These are phyloP conservation scores for Ornithoptera alexandrae DNA, from an alignment of 2,888 invertebrate genomes.

Conservation along the genomic window DNA sequence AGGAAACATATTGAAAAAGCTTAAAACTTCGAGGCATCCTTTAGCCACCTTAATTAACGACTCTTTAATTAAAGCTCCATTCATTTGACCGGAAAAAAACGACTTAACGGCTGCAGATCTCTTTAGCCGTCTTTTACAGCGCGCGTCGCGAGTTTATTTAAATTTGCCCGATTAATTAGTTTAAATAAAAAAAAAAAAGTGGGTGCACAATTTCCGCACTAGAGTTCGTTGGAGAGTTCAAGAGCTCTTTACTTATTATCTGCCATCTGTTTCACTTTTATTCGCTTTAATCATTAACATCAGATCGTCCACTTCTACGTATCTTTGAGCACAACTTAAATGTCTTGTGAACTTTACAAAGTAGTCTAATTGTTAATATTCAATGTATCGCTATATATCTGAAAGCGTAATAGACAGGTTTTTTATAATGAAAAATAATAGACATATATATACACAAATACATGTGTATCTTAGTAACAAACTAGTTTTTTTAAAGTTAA, in stretches of 20 bases:
- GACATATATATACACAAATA: too few relatives aligned
- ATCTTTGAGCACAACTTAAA: too few relatives aligned
- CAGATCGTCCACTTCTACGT: too few relatives aligned
- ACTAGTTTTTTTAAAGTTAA: too few relatives aligned
- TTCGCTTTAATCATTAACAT: too few relatives aligned
- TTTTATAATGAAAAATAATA: too few relatives aligned
- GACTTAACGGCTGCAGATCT: constrained; percentile 31
- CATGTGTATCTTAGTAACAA: too few relatives aligned
- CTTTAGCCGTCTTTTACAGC: constrained; percentile 31
- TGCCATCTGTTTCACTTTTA: not conserved
- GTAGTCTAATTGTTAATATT: too few relatives aligned
- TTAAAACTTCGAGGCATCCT: constrained; percentile 45
- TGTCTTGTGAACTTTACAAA: too few relatives aligned
- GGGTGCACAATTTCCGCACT: constrained; percentile 7
- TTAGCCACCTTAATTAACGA: constrained; percentile 69
- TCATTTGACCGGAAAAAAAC: constrained; percentile 61
- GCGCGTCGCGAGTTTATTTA: constrained; percentile 27
- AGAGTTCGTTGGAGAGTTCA: constrained; percentile 19
- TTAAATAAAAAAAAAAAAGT: constrained; percentile 19
- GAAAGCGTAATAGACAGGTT: too few relatives aligned
- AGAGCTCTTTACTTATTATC: constrained; percentile 10
- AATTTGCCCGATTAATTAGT: constrained; percentile 31
- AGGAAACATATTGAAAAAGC: constrained; percentile 39
- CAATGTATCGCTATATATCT: too few relatives aligned
- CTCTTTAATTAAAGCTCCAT: constrained; percentile 75